Evolutionary conservation across 2,113 vertebrate genomes (phyloP).

Genomic region (Amphilophus citrinellus): DNA sequence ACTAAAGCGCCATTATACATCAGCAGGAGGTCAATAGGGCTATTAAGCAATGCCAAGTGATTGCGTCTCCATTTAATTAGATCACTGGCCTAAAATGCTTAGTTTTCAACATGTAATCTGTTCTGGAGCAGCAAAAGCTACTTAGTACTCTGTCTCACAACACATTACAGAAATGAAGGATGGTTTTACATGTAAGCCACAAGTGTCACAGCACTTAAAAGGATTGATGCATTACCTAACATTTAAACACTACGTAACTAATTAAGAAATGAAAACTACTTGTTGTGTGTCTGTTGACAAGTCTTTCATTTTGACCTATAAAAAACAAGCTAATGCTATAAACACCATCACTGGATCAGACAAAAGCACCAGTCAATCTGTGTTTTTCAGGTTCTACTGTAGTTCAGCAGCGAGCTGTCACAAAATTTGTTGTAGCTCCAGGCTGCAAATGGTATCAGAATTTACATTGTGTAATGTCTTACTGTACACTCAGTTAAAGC

Average conservation of each 20-base stretch:
- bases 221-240: neutral
- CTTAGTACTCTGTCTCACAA: neutral
- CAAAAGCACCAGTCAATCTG: neutral
- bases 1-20: constrained; percentile 57
- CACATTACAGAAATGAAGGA: neutral
- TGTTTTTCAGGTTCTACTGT: neutral
- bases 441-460: neutral
- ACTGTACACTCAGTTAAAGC: neutral
- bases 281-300: neutral
- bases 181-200: neutral
- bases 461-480: neutral
- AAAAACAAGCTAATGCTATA: neutral
- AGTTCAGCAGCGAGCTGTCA: neutral
- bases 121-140: constrained; percentile 32
- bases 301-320: neutral
- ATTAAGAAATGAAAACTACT: neutral
- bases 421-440: too few species aligned
- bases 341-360: neutral
- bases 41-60: constrained; percentile 37
- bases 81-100: constrained; percentile 28
- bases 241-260: neutral
- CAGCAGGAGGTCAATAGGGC: constrained; percentile 55
- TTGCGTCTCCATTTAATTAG: constrained; percentile 43
- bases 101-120: constrained; percentile 21
- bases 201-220: neutral